Evolutionary conservation across 2,113 vertebrate genomes (phyloP).

Genomic region (Upupa epops): DNA sequence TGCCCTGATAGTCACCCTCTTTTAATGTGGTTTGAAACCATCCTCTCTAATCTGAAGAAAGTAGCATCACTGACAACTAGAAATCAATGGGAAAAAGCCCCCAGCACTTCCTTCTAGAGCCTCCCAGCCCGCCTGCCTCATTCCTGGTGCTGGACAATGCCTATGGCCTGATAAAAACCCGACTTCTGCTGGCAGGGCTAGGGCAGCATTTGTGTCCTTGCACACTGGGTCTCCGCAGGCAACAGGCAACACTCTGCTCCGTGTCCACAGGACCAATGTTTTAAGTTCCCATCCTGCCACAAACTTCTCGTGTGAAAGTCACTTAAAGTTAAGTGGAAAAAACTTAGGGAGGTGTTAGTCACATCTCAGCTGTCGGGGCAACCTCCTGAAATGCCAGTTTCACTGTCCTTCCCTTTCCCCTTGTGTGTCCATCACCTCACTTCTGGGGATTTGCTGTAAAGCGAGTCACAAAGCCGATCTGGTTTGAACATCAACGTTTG

Average conservation of each 20-base stretch:
- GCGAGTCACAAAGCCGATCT: background rate
- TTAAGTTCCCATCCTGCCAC: background rate
- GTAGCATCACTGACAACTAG: background rate
- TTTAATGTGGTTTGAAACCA: background rate
- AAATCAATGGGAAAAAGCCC: background rate
- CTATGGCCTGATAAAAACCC: background rate
- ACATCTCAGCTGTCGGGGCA: slow-evolving; percentile 2
- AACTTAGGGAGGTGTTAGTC: background rate
- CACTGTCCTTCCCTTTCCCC: background rate
- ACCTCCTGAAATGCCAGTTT: background rate
- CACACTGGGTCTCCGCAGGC: background rate
- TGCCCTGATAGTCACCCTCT: background rate
- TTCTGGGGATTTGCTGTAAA: slow-evolving; percentile 9
- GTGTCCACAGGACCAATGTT: background rate
- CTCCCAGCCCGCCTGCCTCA: background rate
- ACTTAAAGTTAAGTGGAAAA: background rate
- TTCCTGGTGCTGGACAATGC: background rate
- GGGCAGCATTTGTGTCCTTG: background rate
- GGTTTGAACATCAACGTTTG: background rate
- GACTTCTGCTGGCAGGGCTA: background rate
- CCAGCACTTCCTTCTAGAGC: background rate
- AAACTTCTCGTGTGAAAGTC: background rate
- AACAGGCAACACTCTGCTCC: rapidly evolving
- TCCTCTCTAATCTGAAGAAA: background rate
- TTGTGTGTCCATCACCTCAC: background rate